Conservation (phyloP, 2,888 invertebrate genomes). For the Ophioninae sp. region DNA sequence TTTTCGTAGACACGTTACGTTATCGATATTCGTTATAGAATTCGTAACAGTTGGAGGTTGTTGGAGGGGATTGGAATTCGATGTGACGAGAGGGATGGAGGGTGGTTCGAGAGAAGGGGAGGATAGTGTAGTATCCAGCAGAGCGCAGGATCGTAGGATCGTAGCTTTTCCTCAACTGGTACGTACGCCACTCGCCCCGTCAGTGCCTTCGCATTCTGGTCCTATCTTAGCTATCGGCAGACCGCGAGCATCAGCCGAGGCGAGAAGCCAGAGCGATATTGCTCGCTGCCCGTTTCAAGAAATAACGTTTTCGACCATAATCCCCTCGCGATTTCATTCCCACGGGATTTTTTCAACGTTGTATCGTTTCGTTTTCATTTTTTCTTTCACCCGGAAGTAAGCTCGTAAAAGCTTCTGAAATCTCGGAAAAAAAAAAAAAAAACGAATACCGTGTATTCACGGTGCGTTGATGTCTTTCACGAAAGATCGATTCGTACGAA, state of each 20-base stretch:
- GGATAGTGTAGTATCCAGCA: slow-evolving; percentile 34
- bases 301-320: neutral
- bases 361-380: neutral
- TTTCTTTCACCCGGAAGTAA: neutral
- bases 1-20: neutral
- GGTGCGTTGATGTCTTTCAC: slow-evolving; percentile 6
- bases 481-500: slow-evolving; percentile 69
- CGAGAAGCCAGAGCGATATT: slow-evolving; percentile 36
- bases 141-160: slow-evolving; percentile 75
- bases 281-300: neutral
- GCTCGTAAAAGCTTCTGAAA: neutral
- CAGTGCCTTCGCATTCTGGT: slow-evolving; percentile 20
- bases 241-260: slow-evolving; percentile 56
- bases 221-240: slow-evolving; percentile 42
- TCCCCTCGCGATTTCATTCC: too few relatives aligned
- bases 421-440: neutral
- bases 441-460: neutral
- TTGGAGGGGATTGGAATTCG: neutral
- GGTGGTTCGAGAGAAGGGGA: neutral
- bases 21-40: slow-evolving; percentile 21
- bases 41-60: slow-evolving; percentile 36
- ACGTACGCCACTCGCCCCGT: slow-evolving; percentile 14
- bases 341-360: neutral
- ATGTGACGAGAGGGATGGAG: neutral
- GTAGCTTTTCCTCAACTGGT: slow-evolving; percentile 41